phyloP scores from a whole-genome alignment of 2,113 vertebrate species.

The Semicossyphus pulcher region DNA sequence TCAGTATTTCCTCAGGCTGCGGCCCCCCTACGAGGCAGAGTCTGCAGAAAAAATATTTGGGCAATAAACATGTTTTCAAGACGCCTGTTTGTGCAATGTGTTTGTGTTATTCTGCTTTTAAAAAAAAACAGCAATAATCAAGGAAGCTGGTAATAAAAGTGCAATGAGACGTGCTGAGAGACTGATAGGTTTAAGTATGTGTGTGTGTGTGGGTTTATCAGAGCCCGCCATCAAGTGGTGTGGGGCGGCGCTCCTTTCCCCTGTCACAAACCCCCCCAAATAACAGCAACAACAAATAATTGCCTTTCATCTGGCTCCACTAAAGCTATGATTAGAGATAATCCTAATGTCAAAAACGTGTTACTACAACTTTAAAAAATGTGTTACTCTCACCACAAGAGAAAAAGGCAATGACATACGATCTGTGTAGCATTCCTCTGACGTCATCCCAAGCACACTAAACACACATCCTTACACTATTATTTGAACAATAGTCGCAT shows the following conservation, averaged over 20 bases:
- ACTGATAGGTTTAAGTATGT: conserved; percentile 10
- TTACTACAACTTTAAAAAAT: neutral
- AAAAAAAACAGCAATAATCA: neutral
- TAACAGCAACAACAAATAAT: conserved; percentile 13
- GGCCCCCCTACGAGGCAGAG: neutral
- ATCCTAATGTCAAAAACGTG: neutral
- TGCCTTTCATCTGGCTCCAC: neutral
- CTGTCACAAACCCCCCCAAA: neutral
- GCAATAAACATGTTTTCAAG: conserved; percentile 31
- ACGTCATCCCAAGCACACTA: conserved; percentile 43
- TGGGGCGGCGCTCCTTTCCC: conserved; percentile 11
- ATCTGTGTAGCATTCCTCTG: conserved; percentile 48
- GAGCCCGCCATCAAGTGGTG: conserved; percentile 26
- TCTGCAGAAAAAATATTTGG: conserved; percentile 5
- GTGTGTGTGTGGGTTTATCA: conserved; percentile 35
- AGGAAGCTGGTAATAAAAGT: conserved; percentile 21
- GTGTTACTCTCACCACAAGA: neutral
- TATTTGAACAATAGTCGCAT: conserved; percentile 64
- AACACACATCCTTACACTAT: conserved; percentile 57
- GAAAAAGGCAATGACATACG: conserved; percentile 35
- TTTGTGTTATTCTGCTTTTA: conserved; percentile 21
- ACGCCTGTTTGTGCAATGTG: conserved; percentile 10
- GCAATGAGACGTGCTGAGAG: conserved; percentile 19
- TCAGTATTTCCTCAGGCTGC: conserved; percentile 3
- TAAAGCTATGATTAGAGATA: conserved; percentile 4